These are phyloP conservation scores for Microcebus ravelobensis DNA, from an alignment of 2,113 vertebrate species.

Conservation along the genomic window DNA sequence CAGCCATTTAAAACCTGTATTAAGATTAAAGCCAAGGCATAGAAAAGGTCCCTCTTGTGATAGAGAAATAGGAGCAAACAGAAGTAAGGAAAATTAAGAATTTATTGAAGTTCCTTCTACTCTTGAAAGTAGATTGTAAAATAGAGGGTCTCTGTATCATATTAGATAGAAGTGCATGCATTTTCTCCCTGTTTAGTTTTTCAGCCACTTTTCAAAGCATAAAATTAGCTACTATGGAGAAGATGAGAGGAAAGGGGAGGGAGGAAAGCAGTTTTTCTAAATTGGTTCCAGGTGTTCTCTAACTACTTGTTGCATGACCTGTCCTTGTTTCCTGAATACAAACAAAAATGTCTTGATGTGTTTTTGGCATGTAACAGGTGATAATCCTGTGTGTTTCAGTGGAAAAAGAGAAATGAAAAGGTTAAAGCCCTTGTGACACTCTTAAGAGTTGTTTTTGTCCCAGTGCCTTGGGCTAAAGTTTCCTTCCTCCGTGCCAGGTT, in stretches of 20 bases:
- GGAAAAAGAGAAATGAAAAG: constrained; percentile 76
- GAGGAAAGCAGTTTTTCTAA: background rate
- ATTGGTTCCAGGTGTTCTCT: background rate
- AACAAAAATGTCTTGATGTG: constrained; percentile 36
- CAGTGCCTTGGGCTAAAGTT: constrained; percentile 68
- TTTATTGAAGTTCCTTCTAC: constrained; percentile 24
- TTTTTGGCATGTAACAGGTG: constrained; percentile 63
- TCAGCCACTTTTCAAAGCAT: constrained; percentile 26
- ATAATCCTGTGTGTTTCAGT: constrained; percentile 75
- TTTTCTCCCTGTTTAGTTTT: constrained; percentile 31
- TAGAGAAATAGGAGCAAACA: background rate
- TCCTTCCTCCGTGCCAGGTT: constrained; percentile 76
- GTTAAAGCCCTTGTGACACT: constrained; percentile 78
- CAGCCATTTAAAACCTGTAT: background rate
- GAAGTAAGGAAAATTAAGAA: constrained; percentile 48
- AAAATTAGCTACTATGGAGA: background rate
- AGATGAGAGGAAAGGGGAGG: background rate
- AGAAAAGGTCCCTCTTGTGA: constrained; percentile 14
- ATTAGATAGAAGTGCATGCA: constrained; percentile 15
- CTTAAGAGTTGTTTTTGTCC: constrained; percentile 70
- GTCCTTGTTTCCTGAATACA: background rate
- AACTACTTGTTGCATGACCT: background rate
- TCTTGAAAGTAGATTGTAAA: constrained; percentile 29
- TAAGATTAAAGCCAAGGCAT: constrained; percentile 40
- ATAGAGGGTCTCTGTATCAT: background rate